A percentile compares a stretch with the other conserved stretches of the same genome.
These are phyloP conservation scores for Helicoverpa armigera DNA, from an alignment of 1,140 invertebrate species.

Conservation along the genomic window DNA sequence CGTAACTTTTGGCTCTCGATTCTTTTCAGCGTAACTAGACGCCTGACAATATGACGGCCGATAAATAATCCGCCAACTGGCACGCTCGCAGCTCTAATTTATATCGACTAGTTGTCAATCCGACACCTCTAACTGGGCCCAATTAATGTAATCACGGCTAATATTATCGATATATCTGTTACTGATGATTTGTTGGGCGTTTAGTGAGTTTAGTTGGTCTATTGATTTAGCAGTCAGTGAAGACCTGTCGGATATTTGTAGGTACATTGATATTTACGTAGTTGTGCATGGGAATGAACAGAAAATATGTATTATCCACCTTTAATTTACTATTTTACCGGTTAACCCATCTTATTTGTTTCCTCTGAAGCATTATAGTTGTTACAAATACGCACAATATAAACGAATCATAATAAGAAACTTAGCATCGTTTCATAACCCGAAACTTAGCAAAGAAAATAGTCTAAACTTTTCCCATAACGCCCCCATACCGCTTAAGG, in stretches of 20 bases:
- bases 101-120: constrained; percentile 32
- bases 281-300: no score
- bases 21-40: constrained; percentile 9
- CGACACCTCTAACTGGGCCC: constrained; percentile 22
- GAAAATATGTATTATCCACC: no score
- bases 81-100: constrained; percentile 19
- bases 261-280: no score
- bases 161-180: constrained; percentile 24
- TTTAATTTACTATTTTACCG: no score
- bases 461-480: no score
- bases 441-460: no score
- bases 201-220: background rate
- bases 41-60: constrained; percentile 10
- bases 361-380: no score
- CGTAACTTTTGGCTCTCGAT: constrained; percentile 35
- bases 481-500: background rate
- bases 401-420: no score
- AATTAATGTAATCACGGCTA: constrained; percentile 30
- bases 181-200: constrained; percentile 6
- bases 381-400: no score
- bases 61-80: constrained; percentile 35
- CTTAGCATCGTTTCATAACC: no score
- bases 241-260: no score
- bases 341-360: no score
- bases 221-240: background rate